A percentile compares a stretch with the other conserved stretches of the same genome.
Conservation (phyloP, 2,888 invertebrate genomes). For the Elmis aenea region DNA sequence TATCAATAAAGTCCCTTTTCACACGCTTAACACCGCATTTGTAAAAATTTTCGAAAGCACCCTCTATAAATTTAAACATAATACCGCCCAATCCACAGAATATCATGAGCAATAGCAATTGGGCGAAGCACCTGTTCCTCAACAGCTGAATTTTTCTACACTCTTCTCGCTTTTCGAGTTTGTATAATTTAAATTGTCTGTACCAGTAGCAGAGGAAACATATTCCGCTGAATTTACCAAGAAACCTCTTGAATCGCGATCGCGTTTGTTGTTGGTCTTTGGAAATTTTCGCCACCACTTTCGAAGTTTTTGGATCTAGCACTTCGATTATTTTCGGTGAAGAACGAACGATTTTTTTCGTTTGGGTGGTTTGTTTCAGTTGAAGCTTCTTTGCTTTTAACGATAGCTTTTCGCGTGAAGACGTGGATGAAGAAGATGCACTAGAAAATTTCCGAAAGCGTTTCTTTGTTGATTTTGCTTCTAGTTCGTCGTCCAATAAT, state of each 20-base stretch:
- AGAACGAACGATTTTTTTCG: conserved; percentile 30
- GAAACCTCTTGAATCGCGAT: conserved; percentile 31
- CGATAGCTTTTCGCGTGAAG: not conserved
- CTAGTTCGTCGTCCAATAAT: conserved; percentile 36
- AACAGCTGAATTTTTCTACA: conserved; percentile 52
- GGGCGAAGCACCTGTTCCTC: conserved; percentile 63
- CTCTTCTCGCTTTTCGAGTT: conserved; percentile 54
- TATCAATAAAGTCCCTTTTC: conserved; percentile 79
- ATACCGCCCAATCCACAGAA: conserved; percentile 76
- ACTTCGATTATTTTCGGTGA: conserved; percentile 40
- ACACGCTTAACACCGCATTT: conserved; percentile 85
- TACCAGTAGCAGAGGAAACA: conserved; percentile 44
- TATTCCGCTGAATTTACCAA: conserved; percentile 24
- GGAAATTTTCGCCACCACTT: conserved; percentile 30
- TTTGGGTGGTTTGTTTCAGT: conserved; percentile 6
- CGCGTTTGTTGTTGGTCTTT: conserved; percentile 28
- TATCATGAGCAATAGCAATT: conserved; percentile 64
- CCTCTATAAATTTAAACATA: conserved; percentile 77
- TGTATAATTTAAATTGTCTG: conserved; percentile 56
- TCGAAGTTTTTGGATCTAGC: conserved; percentile 38
- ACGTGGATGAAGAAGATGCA: not conserved
- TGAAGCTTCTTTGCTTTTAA: not conserved
- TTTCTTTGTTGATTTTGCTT: conserved; percentile 31
- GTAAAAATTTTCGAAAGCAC: conserved; percentile 77
- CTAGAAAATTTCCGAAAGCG: conserved; percentile 4